Base-by-base conservation (phyloP, 1,140 invertebrate species). In the Plectrocnemia conspersa region DNA sequence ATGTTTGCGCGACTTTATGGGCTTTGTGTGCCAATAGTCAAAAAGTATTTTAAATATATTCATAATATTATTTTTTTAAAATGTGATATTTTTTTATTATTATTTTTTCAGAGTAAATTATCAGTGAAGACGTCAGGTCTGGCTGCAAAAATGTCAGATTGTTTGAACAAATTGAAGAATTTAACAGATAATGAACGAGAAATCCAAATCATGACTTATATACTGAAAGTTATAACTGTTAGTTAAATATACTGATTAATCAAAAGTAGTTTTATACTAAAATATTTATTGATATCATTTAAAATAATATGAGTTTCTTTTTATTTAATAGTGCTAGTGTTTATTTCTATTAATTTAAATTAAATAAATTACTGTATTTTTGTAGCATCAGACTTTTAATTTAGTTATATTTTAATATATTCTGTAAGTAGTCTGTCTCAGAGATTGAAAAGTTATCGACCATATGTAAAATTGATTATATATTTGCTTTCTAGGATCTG, bases 191-290 rank as follows among this genome's bases (percentile, higher is more conserved):
- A 27, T 44, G 46, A 57, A 9, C 35, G 45, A 7, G 54, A 54
- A 18, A 54, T 61, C 36, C 54, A 61, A 52, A 54, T 61, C 29
- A 53, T 61, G 18, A 54, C 52, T 11, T 61, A 61, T 25, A 52
- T 61, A 6, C 18, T 48, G n/a, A 54, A 61, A 44, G 46, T 54
- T 18, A 53, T 60, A 9, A 22, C 21, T 22, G 22, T 27, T 15
- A 29, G 7, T 25, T 50, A 21, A 50, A 15, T 32, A 32, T 10
- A 32, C 29, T 4, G n/a, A n/a, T n/a, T n/a, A n/a, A n/a, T n/a
- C n/a, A n/a, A n/a, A n/a, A n/a, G n/a, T n/a, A n/a, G n/a, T n/a
- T n/a, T n/a, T n/a, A n/a, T n/a, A n/a, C n/a, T n/a, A n/a, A n/a
- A n/a, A n/a, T n/a, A n/a, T n/a, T n/a, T n/a, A n/a, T n/a, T n/a